Base-by-base conservation (phyloP, 2,888 invertebrate species). In the Heliconius ethilla region DNA sequence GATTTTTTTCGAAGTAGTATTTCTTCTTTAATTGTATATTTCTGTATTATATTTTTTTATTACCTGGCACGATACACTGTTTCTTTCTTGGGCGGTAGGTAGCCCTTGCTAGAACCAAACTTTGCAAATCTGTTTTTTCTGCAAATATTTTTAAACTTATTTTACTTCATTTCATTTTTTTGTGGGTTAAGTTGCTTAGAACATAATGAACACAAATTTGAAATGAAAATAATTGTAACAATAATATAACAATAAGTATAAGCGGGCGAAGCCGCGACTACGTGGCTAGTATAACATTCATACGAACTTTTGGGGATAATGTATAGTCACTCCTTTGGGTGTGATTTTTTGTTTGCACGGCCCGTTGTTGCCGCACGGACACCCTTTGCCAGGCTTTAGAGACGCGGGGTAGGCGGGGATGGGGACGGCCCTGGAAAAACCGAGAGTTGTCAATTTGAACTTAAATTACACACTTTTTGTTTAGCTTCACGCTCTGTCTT, bases 231-330 rank as follows among this genome's bases (percentile, higher is more conserved):
- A 3, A 7, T 2, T 2, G 1, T 6, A 51, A 51, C 18, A 51
- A 7, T 18, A 18, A 51, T 9, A 9, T n/a, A 59, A 59, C 59
- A 59, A 59, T n/a, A 59, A 59, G n/a, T 59, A 59, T 59, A 59
- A 59, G n/a, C n/a, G n/a, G n/a, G 59, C n/a, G n/a, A n/a, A 59
- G n/a, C 59, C 59, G 59, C 59, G 3, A 11, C n/a, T n/a, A 59
- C 3, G 4, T 59, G 10, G 3, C n/a, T 59, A 59, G 15, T 45
- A 45, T 18, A 25, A 69, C 15, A 37, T 33, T 77, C 76, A 75
- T 29, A 82, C 90, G 88, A 83, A 92, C 92, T 91, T 92, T 81
- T 92, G 90, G 4, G 93, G 93, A 75, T 93, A 93, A 80, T 93
- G 93, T 84, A 93, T 89, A 11, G 89, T 91, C 6, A 92, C 92